Percentiles rank a stretch among this genome's conserved stretches.
These are phyloP conservation scores for Erebia aethiops DNA, from an alignment of 2,888 invertebrate species.

Conservation along the genomic window DNA sequence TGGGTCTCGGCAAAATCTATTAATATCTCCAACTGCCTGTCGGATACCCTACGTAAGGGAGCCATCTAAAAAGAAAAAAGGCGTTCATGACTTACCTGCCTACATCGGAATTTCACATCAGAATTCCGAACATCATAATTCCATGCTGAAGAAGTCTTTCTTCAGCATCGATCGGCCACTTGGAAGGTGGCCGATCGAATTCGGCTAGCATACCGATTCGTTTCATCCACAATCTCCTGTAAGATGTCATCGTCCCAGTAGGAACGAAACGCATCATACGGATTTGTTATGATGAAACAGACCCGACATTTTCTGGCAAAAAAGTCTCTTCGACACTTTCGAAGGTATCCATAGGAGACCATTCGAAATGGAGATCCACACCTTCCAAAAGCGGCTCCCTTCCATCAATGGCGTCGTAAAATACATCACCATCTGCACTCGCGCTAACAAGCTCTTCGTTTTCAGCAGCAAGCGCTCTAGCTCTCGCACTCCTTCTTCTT, in stretches of 20 bases:
- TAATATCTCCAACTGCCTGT: too few species aligned
- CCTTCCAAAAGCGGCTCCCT: background rate
- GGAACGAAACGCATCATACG: slow-evolving; percentile 6
- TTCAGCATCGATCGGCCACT: too few species aligned
- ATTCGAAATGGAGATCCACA: slow-evolving; percentile 3
- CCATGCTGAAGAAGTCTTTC: too few species aligned
- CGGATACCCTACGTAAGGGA: too few species aligned
- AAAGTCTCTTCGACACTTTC: background rate
- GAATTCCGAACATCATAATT: too few species aligned
- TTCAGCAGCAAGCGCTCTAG: too few species aligned
- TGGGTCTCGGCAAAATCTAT: too few species aligned
- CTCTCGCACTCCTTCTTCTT: background rate
- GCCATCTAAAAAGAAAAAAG: too few species aligned
- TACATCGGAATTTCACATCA: too few species aligned
- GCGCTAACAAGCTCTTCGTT: background rate
- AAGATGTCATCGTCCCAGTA: slow-evolving; percentile 8
- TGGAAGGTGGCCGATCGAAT: slow-evolving; percentile 4
- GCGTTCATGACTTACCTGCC: too few species aligned
- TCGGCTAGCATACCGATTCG: slow-evolving; percentile 9
- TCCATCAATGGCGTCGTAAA: background rate
- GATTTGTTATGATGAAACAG: background rate
- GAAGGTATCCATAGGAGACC: slow-evolving; percentile 4
- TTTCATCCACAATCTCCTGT: background rate
- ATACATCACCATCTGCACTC: background rate
- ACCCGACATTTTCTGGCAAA: background rate